Evolutionary conservation across 1,140 invertebrate species (phyloP), one percentile per base, ranked within the genome.

Genomic region (Drosophila parabipectinata): DNA sequence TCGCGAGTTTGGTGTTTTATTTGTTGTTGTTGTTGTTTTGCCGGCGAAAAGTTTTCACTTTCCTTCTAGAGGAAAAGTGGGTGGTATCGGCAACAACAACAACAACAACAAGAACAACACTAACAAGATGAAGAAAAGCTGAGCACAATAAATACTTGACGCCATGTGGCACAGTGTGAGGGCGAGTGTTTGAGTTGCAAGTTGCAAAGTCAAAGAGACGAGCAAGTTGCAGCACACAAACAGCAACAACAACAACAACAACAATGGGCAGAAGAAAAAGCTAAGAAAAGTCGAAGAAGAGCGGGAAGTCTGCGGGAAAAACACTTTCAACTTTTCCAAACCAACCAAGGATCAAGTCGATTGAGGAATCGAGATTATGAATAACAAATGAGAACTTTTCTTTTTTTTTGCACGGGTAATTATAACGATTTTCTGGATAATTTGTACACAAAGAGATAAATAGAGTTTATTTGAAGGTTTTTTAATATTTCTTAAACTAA

Each of bases 1-100:
- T 82, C 82, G 78, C 82, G 78, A 72, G 52, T 69, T 67, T 15
- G 4, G 3, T 5, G 15, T 44, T 58, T 53, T 53, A 54, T 78
- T 62, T 78, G 66, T 54, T 26, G 21, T 21, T 21, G 63, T 71
- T 28, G 26, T 54, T 72, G 62, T 71, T 71, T 50, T 55, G 78
- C 74, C 41, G 71, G 62, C 62, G 67, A 79, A 88, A 88, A 88
- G 79, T 88, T 88, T 88, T 88, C 83, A 88, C 83, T 88, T 87
- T 87, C 83, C 58, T 77, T 73, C 4, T n/a, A 28, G 4, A 60
- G 41, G 44, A 41, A 28, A 48, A 26, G 34, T 18, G 15, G 15
- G 14, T 14, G 18, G 48, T 21, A n/a, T 5, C 12, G 8, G 37
- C 41, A 44, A 9, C 41, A 15, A 45, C 41, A 44, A 9, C 41